Percentiles rank a stretch among this genome's conserved stretches.
Conservation (phyloP, 2,888 invertebrate species). For the Xestia sexstrigata region DNA sequence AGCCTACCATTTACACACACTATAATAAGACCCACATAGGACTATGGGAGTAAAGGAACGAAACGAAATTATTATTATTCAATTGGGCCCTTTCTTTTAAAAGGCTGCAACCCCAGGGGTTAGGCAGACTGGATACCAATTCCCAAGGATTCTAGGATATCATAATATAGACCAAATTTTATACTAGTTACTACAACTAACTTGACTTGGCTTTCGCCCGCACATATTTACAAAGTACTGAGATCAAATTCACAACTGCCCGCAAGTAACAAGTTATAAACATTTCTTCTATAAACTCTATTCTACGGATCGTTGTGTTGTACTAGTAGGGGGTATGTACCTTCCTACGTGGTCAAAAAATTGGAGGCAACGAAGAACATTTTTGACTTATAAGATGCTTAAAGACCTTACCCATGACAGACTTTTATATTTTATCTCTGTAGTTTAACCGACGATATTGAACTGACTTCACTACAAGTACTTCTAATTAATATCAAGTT, state of each 20-base stretch:
- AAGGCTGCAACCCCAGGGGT: neutral
- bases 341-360: neutral
- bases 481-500: slow-evolving; percentile 6
- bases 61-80: neutral
- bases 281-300: slow-evolving; percentile 37
- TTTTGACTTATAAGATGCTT: neutral
- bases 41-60: neutral
- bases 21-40: neutral
- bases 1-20: neutral
- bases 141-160: slow-evolving; percentile 6
- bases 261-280: slow-evolving; percentile 41
- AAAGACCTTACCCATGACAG: neutral
- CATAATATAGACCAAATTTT: slow-evolving; percentile 40
- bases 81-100: neutral
- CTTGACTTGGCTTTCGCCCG: slow-evolving; percentile 38
- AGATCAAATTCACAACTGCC: slow-evolving; percentile 64
- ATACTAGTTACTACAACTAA: slow-evolving; percentile 34
- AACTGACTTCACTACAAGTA: neutral
- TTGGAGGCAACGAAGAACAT: neutral
- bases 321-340: slow-evolving; percentile 32
- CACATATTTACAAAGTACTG: slow-evolving; percentile 65
- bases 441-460: neutral
- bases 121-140: neutral
- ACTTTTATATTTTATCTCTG: neutral
- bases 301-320: slow-evolving; percentile 40